Conservation (phyloP, 2,113 vertebrate genomes). For the Seriola quinqueradiata region DNA sequence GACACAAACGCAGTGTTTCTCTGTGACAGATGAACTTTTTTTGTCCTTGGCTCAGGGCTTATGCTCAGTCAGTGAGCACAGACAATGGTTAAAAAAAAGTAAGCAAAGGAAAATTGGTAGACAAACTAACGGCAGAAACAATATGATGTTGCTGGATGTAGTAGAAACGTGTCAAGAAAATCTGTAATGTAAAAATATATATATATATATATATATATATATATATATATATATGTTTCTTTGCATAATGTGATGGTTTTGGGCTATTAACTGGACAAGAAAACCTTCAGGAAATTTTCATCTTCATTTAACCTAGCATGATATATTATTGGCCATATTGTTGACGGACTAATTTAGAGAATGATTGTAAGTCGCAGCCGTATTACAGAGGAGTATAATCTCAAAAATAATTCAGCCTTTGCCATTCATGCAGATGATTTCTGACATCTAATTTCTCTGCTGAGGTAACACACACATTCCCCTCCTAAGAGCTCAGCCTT, state of each 20-base stretch:
- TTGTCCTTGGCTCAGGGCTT: constrained; percentile 7
- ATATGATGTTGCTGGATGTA: neutral
- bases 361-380: too few species aligned
- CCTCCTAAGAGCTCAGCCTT: neutral
- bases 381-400: neutral
- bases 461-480: constrained; percentile 1
- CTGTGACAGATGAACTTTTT: constrained; percentile 20
- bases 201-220: too few species aligned
- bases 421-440: constrained; percentile 5
- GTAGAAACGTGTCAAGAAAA: neutral
- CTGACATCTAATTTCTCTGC: constrained; percentile 11
- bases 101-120: neutral
- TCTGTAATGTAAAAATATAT: too few species aligned
- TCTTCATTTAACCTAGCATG: too few species aligned
- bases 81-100: neutral
- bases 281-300: neutral
- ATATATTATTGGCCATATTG: neutral
- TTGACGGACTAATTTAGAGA: neutral
- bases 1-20: constrained; percentile 12
- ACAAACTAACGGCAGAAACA: neutral
- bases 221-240: too few species aligned
- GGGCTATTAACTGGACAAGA: neutral
- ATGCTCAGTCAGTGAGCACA: neutral
- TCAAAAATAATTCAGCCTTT: neutral
- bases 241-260: neutral